These are phyloP conservation scores for Lasioglossum figueresi DNA, from an alignment of 2,888 invertebrate species.

Conservation along the genomic window DNA sequence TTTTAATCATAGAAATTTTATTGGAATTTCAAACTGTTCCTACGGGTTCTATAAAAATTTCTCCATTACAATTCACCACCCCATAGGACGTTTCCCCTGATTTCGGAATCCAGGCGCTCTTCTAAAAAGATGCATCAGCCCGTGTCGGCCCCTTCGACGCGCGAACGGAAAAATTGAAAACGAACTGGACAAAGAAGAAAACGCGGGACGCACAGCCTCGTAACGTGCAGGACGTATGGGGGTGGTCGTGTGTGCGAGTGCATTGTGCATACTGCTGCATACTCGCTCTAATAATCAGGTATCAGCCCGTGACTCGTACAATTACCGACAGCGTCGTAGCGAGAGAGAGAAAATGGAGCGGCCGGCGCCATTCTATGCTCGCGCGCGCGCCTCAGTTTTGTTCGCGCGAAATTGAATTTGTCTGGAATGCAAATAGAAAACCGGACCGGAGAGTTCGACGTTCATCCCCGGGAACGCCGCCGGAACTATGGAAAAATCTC, in stretches of 20 bases:
- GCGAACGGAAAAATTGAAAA: not conserved
- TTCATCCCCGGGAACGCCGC: slow-evolving; percentile 35
- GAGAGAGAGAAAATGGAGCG: slow-evolving; percentile 59
- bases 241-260: not conserved
- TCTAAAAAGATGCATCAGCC: not conserved
- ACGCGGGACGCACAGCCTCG: not conserved
- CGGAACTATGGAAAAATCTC: slow-evolving; percentile 38
- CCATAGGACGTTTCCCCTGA: not conserved
- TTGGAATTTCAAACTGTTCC: not conserved
- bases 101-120: not conserved
- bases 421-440: slow-evolving; percentile 76
- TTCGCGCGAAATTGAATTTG: slow-evolving; percentile 75
- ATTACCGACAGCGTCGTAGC: slow-evolving; percentile 59
- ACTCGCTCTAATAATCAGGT: slow-evolving; percentile 64
- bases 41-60: not conserved
- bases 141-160: not conserved
- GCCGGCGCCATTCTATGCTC: slow-evolving; percentile 39
- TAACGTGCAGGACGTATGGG: not conserved
- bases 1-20: not conserved
- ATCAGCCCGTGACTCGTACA: slow-evolving; percentile 64
- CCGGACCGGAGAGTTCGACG: slow-evolving; percentile 56
- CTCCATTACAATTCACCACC: not conserved
- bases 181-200: not conserved
- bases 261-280: slow-evolving; percentile 30
- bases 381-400: slow-evolving; percentile 69